Percentiles rank a stretch among this genome's conserved stretches.
These are phyloP conservation scores for Cherax destructor DNA, from an alignment of 1,140 invertebrate species.

Conservation along the genomic window DNA sequence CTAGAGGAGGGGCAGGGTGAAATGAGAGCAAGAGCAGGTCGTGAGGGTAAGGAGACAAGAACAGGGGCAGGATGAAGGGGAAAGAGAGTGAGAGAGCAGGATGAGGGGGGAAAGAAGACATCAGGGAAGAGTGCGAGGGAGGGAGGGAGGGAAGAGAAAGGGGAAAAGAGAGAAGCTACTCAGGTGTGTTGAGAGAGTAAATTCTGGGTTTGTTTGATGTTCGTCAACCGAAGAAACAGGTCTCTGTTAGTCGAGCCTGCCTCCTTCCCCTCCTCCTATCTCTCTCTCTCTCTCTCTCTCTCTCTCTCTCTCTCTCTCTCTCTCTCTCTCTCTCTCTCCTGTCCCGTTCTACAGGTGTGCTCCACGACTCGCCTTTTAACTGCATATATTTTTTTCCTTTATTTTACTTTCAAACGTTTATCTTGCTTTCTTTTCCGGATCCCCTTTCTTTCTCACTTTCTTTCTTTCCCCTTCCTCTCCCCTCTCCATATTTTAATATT, in stretches of 20 bases:
- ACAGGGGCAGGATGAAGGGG: too few relatives aligned
- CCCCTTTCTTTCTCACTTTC: conserved; percentile 5
- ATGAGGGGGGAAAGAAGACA: background rate
- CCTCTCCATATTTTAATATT: background rate
- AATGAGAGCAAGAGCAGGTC: background rate
- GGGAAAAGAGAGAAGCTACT: background rate
- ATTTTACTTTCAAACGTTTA: too few relatives aligned
- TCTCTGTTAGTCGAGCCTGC: background rate
- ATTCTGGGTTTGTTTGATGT: conserved; percentile 8
- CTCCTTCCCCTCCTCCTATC: too few relatives aligned
- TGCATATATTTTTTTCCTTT: too few relatives aligned
- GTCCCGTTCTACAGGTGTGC: background rate
- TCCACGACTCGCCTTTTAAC: too few relatives aligned
- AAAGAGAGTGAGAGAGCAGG: background rate
- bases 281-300: background rate
- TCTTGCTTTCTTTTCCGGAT: background rate
- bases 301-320: conserved; percentile 22
- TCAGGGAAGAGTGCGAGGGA: too few relatives aligned
- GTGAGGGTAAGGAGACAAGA: too few relatives aligned
- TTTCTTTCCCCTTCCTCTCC: background rate
- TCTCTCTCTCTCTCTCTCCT: conserved; percentile 13
- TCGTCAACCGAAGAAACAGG: background rate
- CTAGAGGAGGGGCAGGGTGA: background rate
- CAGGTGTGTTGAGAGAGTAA: conserved; percentile 7
- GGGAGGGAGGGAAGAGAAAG: too few relatives aligned